Evolutionary conservation across 2,113 vertebrate genomes (phyloP).

Genomic region (Gallinago undulata): DNA sequence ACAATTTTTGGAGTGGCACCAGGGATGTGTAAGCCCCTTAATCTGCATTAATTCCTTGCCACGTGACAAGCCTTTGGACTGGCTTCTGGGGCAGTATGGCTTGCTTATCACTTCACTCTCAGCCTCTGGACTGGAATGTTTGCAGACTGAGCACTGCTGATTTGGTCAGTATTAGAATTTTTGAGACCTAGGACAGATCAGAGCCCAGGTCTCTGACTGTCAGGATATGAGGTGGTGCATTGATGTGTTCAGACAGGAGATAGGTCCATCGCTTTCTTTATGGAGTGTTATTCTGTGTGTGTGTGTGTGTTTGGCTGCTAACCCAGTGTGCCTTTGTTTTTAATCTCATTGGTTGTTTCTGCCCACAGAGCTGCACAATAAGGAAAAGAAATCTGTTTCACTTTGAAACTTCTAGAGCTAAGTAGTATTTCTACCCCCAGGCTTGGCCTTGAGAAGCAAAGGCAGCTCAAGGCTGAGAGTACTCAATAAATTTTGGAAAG

Average conservation of each 20-base stretch:
- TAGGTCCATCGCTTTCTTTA: neutral
- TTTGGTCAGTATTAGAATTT: neutral
- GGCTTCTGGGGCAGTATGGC: neutral
- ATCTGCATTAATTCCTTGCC: neutral
- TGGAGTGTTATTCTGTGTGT: neutral
- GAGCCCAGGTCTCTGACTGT: neutral
- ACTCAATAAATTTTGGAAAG: neutral
- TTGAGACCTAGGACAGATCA: neutral
- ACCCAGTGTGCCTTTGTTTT: neutral
- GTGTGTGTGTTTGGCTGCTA: neutral
- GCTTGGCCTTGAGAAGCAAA: neutral
- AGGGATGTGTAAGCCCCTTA: neutral
- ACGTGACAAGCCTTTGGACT: neutral
- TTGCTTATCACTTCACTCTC: accelerated
- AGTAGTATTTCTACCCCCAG: neutral
- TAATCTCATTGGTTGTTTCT: neutral
- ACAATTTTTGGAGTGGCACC: neutral
- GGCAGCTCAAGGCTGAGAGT: neutral
- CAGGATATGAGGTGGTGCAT: neutral
- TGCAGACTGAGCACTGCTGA: neutral
- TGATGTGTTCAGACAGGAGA: neutral
- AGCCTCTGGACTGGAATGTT: neutral
- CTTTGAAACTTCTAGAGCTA: neutral
- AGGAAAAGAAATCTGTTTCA: neutral
- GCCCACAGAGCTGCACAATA: neutral